Percentiles rank a stretch among this genome's conserved stretches.
phyloP scores from a whole-genome alignment of 2,888 invertebrate species.

The Drosophila neotestacea region DNA sequence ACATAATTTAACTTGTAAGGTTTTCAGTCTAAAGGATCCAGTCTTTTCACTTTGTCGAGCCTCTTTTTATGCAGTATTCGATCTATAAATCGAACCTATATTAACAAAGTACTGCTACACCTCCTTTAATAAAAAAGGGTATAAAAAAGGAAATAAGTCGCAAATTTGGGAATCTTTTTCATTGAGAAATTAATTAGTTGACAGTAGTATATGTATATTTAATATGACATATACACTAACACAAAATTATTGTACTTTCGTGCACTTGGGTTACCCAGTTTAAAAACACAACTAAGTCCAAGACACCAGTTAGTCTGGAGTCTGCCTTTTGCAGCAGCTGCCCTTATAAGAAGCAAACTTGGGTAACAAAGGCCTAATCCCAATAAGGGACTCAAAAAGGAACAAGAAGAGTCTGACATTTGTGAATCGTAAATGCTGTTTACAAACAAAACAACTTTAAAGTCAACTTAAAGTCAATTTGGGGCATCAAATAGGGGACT shows the following conservation, averaged over 20 bases:
- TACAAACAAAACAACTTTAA: slow-evolving; percentile 50
- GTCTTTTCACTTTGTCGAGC: no score
- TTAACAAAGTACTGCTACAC: no score
- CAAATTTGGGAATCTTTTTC: no score
- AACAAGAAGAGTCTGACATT: slow-evolving; percentile 36
- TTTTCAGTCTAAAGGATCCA: no score
- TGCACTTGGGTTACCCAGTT: neutral
- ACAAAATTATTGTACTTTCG: neutral
- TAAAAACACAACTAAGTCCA: slow-evolving; percentile 14
- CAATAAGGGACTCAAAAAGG: slow-evolving; percentile 21
- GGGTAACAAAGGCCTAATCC: slow-evolving; percentile 34
- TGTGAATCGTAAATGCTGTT: slow-evolving; percentile 48
- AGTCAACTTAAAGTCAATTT: slow-evolving; percentile 47
- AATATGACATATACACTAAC: neutral
- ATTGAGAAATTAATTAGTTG: no score
- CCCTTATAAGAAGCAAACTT: slow-evolving; percentile 15
- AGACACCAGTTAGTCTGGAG: neutral
- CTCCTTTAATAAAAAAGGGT: no score
- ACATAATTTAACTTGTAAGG: no score
- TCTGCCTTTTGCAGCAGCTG: neutral
- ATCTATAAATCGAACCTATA: no score
- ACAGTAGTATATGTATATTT: no score
- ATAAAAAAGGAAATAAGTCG: no score
- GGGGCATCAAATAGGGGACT: slow-evolving; percentile 4
- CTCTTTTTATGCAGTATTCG: no score